These are phyloP conservation scores for Desmophyllum pertusum DNA, from an alignment of 92 coral and sea anemone genomes.

Conservation along the genomic window DNA sequence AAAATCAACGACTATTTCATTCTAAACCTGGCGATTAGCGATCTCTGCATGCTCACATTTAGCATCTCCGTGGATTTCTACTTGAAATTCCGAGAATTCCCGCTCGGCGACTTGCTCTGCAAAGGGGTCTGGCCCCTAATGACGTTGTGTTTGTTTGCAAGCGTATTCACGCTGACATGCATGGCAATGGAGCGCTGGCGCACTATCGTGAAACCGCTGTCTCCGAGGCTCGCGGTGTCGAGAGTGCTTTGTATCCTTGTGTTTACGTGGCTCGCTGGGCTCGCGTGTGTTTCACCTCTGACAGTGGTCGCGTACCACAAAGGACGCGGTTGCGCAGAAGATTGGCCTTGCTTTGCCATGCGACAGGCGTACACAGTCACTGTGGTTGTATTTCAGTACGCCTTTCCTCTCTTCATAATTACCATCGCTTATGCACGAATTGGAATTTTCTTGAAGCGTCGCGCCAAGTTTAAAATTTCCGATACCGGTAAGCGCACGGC, in stretches of 20 bases:
- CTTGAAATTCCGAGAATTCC: conserved; percentile 54
- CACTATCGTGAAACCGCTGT: conserved; percentile 67
- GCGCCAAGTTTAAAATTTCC: conserved; percentile 37
- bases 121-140: conserved; percentile 85
- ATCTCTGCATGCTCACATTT: conserved; percentile 58
- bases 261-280: conserved; percentile 67
- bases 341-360: conserved; percentile 70
- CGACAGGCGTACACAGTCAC: conserved; percentile 65
- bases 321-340: conserved; percentile 58
- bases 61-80: conserved; percentile 79
- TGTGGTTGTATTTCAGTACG: conserved; percentile 63
- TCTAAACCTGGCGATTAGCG: conserved; percentile 70
- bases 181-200: conserved; percentile 83
- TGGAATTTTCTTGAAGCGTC: conserved; percentile 51
- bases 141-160: conserved; percentile 73
- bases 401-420: conserved; percentile 68
- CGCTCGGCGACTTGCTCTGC: conserved; percentile 65
- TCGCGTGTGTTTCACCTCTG: conserved; percentile 70
- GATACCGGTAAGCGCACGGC: not conserved
- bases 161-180: conserved; percentile 78
- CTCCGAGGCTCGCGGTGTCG: conserved; percentile 54
- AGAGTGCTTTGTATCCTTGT: conserved; percentile 33
- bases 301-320: conserved; percentile 66
- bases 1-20: conserved; percentile 80
- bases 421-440: conserved; percentile 75